Base-by-base conservation (phyloP, 2,888 invertebrate genomes). In the Apotomis turbidana region DNA sequence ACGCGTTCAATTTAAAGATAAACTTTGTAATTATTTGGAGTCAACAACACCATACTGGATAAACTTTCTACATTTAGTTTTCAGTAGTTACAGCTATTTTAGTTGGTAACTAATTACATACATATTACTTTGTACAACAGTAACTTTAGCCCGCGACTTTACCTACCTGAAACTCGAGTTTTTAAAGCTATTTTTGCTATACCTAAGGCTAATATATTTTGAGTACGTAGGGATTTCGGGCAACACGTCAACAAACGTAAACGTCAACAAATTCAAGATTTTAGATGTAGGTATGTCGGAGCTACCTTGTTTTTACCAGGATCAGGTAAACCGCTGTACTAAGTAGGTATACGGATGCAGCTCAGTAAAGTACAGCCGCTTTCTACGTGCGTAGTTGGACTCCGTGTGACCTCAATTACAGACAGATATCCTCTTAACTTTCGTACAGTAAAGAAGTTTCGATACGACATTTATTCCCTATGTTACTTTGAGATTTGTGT, bases 381-480 rank as follows among this genome's bases (percentile, higher is more conserved):
- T 76, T 75, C 73, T 76, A 76, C 77, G 76, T 78, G 74, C 70
- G 70, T 76, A 76, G 66, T 76, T 72, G 60, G 73, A 74, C 66
- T 68, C 70, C 74, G 58, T 68, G 70, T 67, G 76, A 75, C 78
- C 79, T 74, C 74, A 74, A 79, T 74, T 70, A 67, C 5, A 64
- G 55, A 52, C 52, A 59, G 44, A 55, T 57, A 62, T 62, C 44
- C 58, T 27, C 49, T 63, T 13, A 38, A 38, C 38, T 68, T 51
- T 59, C 67, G 38, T 38, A 51, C 57, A 51, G 38, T 41, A 44
- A 27, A 5, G 27, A 41, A 54, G 10, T 0, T 5, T n/a, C 12
- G 44, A 44, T 10, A 27, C 15, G n/a, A n/a, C 1, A 44, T 54
- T 38, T 44, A 15, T 46, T 46, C 46, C 15, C 1, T 15, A 15